Conservation (phyloP, 2,113 vertebrate genomes). For the Pachycephala philippinensis region DNA sequence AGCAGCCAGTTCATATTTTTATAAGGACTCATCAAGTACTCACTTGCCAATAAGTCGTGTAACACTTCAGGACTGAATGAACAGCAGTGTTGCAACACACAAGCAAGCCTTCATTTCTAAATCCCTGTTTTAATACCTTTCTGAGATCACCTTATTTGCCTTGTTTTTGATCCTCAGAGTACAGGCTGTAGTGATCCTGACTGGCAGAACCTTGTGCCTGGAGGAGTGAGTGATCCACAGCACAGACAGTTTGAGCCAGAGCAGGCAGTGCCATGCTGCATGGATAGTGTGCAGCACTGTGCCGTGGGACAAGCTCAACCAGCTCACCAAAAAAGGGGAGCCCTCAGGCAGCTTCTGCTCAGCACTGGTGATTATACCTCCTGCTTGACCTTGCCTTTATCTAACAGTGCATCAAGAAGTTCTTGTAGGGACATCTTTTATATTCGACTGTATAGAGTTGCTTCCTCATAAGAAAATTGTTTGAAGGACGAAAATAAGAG, state of each 20-base stretch:
- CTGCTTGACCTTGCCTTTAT: background rate
- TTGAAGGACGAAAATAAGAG: background rate
- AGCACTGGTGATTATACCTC: fast-evolving
- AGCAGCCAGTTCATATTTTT: background rate
- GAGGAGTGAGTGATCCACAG: background rate
- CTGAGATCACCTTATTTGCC: background rate
- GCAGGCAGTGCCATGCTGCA: background rate
- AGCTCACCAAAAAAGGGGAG: background rate
- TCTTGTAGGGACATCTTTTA: background rate
- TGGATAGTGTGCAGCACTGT: fast-evolving
- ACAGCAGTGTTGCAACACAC: background rate
- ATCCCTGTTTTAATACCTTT: background rate
- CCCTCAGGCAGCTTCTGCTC: background rate
- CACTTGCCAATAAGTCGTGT: background rate
- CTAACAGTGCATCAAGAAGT: background rate
- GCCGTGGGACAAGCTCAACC: background rate
- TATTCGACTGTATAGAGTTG: background rate
- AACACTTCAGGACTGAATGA: background rate
- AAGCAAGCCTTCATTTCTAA: background rate
- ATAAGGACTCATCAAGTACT: background rate
- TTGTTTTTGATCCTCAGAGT: background rate
- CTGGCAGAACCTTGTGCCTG: background rate
- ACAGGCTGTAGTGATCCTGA: background rate
- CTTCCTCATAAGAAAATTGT: background rate
- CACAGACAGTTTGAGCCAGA: background rate